These are phyloP conservation scores for Neogobius melanostomus DNA, from an alignment of 2,113 vertebrate genomes.

Conservation along the genomic window DNA sequence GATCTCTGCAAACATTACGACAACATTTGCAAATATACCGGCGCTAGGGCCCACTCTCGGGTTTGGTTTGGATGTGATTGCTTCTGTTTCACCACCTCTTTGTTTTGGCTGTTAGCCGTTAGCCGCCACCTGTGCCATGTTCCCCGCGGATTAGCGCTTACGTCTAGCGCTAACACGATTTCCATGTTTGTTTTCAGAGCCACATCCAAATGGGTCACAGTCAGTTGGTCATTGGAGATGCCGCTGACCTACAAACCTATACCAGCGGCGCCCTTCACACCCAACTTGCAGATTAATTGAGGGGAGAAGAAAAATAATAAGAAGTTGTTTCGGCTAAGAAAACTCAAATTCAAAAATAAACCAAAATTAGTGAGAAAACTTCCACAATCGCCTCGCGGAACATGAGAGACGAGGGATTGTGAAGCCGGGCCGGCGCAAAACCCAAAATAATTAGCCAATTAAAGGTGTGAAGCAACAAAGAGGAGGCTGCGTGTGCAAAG, in stretches of 20 bases:
- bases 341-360: slow-evolving; percentile 33
- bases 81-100: slow-evolving; percentile 1
- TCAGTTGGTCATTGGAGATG: slow-evolving; percentile 24
- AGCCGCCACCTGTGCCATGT: slow-evolving; percentile 31
- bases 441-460: slow-evolving; percentile 79
- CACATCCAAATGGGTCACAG: slow-evolving; percentile 11
- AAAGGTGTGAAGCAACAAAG: slow-evolving; percentile 74
- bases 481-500: slow-evolving; percentile 54
- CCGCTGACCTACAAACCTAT: slow-evolving; percentile 10
- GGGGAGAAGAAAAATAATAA: too few relatives aligned
- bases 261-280: neutral
- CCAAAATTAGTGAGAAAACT: slow-evolving; percentile 52
- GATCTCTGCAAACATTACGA: too few relatives aligned
- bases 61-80: too few relatives aligned
- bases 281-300: neutral
- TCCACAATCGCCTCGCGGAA: slow-evolving; percentile 65
- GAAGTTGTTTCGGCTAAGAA: slow-evolving; percentile 13
- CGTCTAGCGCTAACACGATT: slow-evolving; percentile 13
- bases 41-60: too few relatives aligned
- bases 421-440: slow-evolving; percentile 64
- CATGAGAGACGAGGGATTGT: slow-evolving; percentile 57
- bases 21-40: too few relatives aligned
- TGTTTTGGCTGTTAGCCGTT: slow-evolving; percentile 30
- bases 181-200: slow-evolving; percentile 21
- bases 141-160: slow-evolving; percentile 24